A percentile compares a stretch with the other conserved stretches of the same genome.
These are phyloP conservation scores for Platysternon megacephalum DNA, from an alignment of 2,113 vertebrate genomes.

Conservation along the genomic window DNA sequence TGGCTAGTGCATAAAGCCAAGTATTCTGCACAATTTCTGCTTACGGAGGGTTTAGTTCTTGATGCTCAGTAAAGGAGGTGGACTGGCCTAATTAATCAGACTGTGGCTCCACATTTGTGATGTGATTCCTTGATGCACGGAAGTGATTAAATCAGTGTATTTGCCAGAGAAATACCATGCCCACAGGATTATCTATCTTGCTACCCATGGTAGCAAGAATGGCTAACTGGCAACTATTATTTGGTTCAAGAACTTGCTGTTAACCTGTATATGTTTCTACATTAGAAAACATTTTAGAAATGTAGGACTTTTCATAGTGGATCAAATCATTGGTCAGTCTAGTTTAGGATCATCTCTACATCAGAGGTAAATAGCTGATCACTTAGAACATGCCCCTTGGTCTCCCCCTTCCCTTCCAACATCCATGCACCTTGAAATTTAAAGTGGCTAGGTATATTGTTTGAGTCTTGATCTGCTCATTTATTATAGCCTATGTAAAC, in stretches of 20 bases:
- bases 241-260: not conserved
- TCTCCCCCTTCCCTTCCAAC: not conserved
- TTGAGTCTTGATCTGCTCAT: not conserved
- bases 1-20: not conserved
- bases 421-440: not conserved
- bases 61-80: not conserved
- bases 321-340: not conserved
- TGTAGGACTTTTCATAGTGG: fast-evolving
- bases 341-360: not conserved
- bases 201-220: not conserved
- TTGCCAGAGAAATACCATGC: not conserved
- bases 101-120: fast-evolving
- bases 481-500: not conserved
- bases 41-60: not conserved
- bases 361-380: not conserved
- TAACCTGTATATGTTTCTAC: not conserved
- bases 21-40: not conserved
- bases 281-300: not conserved
- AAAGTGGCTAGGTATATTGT: not conserved
- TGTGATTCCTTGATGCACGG: not conserved
- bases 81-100: not conserved
- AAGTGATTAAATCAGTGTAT: not conserved
- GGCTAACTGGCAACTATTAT: not conserved
- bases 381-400: not conserved
- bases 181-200: no score